A percentile compares a stretch with the other conserved stretches of the same genome.
These are phyloP conservation scores for Macrosteles quadrilineatus DNA, from an alignment of 1,140 invertebrate species.

Conservation along the genomic window DNA sequence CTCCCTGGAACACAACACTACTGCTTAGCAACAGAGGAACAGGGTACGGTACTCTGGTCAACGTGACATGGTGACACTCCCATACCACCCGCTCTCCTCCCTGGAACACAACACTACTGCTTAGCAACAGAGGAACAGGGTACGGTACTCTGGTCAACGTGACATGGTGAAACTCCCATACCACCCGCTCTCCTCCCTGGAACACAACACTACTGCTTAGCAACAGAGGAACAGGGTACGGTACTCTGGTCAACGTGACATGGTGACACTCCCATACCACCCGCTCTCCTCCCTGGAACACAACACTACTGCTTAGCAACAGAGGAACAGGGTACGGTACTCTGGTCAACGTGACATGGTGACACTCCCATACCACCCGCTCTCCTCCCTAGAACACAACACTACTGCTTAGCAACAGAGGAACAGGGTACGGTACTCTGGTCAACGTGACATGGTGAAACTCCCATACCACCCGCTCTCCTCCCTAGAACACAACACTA, in stretches of 20 bases:
- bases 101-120: slow-evolving; percentile 55
- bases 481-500: slow-evolving; percentile 59
- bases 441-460: slow-evolving; percentile 90
- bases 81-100: slow-evolving; percentile 71
- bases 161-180: slow-evolving; percentile 94
- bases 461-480: slow-evolving; percentile 80
- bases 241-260: slow-evolving; percentile 85
- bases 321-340: no score
- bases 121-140: no score
- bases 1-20: slow-evolving; percentile 56
- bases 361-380: slow-evolving; percentile 86
- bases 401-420: no score
- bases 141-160: slow-evolving; percentile 87
- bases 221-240: no score
- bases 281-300: slow-evolving; percentile 62
- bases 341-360: slow-evolving; percentile 85
- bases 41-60: slow-evolving; percentile 90
- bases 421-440: slow-evolving; percentile 83
- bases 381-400: slow-evolving; percentile 61
- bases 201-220: no score
- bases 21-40: no score
- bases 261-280: slow-evolving; percentile 92
- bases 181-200: slow-evolving; percentile 65
- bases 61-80: slow-evolving; percentile 91
- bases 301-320: no score